Percentiles rank a stretch among this genome's conserved stretches.
Conservation (phyloP, 2,797 vertebrate genomes). For the Crenuchus spilurus region DNA sequence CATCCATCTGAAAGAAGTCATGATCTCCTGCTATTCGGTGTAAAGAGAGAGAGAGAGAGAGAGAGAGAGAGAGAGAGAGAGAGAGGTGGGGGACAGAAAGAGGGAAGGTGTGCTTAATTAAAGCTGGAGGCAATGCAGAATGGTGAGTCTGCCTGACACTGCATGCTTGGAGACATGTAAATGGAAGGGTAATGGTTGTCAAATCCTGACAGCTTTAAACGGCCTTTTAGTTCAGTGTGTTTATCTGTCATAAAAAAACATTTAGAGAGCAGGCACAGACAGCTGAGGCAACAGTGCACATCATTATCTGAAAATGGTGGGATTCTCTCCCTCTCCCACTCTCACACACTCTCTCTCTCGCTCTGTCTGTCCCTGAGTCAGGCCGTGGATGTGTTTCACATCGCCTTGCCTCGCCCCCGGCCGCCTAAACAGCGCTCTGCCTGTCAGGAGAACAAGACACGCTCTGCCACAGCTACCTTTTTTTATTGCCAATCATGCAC, state of each 20-base stretch:
- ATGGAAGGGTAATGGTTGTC: constrained; percentile 88
- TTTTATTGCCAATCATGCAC: constrained; percentile 81
- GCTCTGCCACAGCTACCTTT: constrained; percentile 77
- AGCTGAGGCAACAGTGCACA: constrained; percentile 52
- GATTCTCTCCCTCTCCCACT: constrained; percentile 70
- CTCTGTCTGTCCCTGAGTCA: constrained; percentile 72
- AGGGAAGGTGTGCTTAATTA: constrained; percentile 83
- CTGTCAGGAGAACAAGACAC: constrained; percentile 86
- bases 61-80: constrained; percentile 38
- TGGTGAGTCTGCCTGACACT: constrained; percentile 80
- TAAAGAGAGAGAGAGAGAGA: neutral
- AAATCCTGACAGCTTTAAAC: constrained; percentile 75
- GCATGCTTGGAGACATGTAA: constrained; percentile 86
- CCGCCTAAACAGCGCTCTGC: constrained; percentile 81
- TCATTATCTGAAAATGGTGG: constrained; percentile 66
- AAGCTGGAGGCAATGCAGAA: constrained; percentile 82
- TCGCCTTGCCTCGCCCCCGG: constrained; percentile 76
- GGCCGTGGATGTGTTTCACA: constrained; percentile 80
- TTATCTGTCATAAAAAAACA: constrained; percentile 65
- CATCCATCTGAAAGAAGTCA: constrained; percentile 15
- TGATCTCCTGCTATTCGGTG: constrained; percentile 2
- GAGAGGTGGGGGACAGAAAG: constrained; percentile 51
- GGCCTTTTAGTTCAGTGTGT: constrained; percentile 62
- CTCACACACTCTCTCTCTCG: neutral
- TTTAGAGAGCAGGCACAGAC: constrained; percentile 55